A percentile compares a stretch with the other conserved stretches of the same genome.
Evolutionary conservation across 2,888 invertebrate genomes (phyloP).

Genomic region (Rhingia campestris): DNA sequence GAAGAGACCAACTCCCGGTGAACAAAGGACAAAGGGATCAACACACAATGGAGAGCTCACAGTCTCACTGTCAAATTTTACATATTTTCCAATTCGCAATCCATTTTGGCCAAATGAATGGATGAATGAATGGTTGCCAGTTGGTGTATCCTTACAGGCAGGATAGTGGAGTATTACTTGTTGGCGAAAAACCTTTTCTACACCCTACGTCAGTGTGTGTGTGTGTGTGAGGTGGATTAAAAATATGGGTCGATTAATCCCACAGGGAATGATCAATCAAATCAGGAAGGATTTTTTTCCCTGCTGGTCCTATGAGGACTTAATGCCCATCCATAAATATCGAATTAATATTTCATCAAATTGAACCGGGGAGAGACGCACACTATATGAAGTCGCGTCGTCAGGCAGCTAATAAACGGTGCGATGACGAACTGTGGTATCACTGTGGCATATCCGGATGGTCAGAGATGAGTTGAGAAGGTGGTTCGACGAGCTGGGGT

Average conservation of each 20-base stretch:
- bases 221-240: conserved; percentile 43
- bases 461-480: conserved; percentile 53
- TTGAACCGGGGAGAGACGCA: conserved; percentile 54
- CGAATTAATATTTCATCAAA: conserved; percentile 74
- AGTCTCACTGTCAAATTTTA: conserved; percentile 72
- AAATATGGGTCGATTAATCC: conserved; percentile 76
- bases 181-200: conserved; percentile 14
- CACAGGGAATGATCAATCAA: conserved; percentile 83
- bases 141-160: conserved; percentile 6
- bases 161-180: conserved; percentile 28
- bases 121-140: conserved; percentile 5
- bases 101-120: conserved; percentile 59
- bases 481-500: conserved; percentile 50
- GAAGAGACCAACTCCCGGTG: conserved; percentile 57
- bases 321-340: conserved; percentile 73
- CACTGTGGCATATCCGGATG: conserved; percentile 4
- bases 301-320: conserved; percentile 49
- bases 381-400: conserved; percentile 28
- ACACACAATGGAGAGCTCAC: conserved; percentile 66
- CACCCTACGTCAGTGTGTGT: conserved; percentile 23
- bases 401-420: conserved; percentile 66
- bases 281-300: conserved; percentile 75
- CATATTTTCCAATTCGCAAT: conserved; percentile 72
- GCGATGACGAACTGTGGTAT: conserved; percentile 44
- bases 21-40: conserved; percentile 72